Conservation (phyloP, 2,888 invertebrate species). For the Aethes cnicana region DNA sequence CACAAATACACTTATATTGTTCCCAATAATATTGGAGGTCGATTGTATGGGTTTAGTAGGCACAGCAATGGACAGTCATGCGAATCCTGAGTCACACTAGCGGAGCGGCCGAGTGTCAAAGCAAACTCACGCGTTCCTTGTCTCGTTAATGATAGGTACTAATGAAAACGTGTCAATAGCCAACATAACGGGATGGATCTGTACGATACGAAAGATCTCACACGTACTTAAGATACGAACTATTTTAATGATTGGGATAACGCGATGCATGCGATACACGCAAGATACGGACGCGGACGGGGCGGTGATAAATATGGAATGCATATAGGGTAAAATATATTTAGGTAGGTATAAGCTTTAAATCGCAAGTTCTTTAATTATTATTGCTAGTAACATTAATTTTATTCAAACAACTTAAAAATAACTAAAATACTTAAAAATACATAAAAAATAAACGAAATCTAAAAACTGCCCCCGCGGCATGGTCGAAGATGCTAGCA, state of each 20-base stretch:
- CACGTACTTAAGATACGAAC: slow-evolving; percentile 49
- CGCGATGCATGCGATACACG: no score
- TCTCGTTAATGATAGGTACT: slow-evolving; percentile 48
- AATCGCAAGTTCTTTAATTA: no score
- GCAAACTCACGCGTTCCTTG: slow-evolving; percentile 40
- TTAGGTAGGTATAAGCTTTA: no score
- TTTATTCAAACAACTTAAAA: no score
- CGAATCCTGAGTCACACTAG: slow-evolving; percentile 38
- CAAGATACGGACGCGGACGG: no score
- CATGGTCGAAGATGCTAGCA: no score
- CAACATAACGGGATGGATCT: slow-evolving; percentile 52
- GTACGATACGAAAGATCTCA: slow-evolving; percentile 53
- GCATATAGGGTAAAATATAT: no score
- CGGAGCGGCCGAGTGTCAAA: slow-evolving; percentile 36
- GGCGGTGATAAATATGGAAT: no score
- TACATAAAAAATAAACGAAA: no score
- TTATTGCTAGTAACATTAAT: no score
- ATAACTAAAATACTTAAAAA: no score
- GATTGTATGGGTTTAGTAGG: slow-evolving; percentile 6
- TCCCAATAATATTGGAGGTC: slow-evolving; percentile 36
- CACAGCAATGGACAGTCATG: slow-evolving; percentile 25
- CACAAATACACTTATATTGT: slow-evolving; percentile 31
- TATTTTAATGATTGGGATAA: slow-evolving; percentile 26
- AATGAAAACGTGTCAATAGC: slow-evolving; percentile 50
- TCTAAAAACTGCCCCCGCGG: no score